A percentile compares a stretch with the other conserved stretches of the same genome.
Evolutionary conservation across 2,888 invertebrate genomes (phyloP).

Genomic region (Aleiodes leptofemur): DNA sequence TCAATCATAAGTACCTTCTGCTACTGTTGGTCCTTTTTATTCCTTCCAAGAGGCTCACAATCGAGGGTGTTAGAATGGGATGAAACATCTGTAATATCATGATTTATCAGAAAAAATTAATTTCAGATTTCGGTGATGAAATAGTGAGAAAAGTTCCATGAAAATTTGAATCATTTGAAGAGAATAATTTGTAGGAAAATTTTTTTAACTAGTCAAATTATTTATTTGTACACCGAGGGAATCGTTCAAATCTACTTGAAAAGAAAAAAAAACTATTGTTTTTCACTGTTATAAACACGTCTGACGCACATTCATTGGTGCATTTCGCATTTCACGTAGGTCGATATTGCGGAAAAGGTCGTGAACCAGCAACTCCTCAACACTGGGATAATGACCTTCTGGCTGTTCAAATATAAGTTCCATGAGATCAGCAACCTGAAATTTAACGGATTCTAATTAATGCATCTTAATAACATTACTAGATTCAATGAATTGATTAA

Average conservation of each 20-base stretch:
- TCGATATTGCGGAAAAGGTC: slow-evolving; percentile 93
- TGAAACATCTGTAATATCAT: slow-evolving; percentile 68
- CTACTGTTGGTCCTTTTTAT: slow-evolving; percentile 67
- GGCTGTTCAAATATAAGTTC: slow-evolving; percentile 86
- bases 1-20: slow-evolving; percentile 63
- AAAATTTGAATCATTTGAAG: too few relatives aligned
- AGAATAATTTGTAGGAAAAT: too few relatives aligned
- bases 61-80: slow-evolving; percentile 70
- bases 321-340: slow-evolving; percentile 90
- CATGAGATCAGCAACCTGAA: slow-evolving; percentile 86
- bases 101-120: not conserved
- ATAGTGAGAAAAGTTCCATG: too few relatives aligned
- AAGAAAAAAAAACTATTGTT: too few relatives aligned
- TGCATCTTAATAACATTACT: too few relatives aligned
- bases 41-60: slow-evolving; percentile 69
- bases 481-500: slow-evolving; percentile 13
- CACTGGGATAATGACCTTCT: slow-evolving; percentile 82
- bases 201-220: too few relatives aligned
- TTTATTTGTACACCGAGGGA: too few relatives aligned
- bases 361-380: slow-evolving; percentile 88
- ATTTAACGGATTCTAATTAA: not conserved
- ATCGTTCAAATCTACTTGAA: too few relatives aligned
- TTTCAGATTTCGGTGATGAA: too few relatives aligned
- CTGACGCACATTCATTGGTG: slow-evolving; percentile 82
- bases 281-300: too few relatives aligned